These are phyloP conservation scores for Muntiacus reevesi DNA, from an alignment of 2,113 vertebrate genomes.

Conservation along the genomic window DNA sequence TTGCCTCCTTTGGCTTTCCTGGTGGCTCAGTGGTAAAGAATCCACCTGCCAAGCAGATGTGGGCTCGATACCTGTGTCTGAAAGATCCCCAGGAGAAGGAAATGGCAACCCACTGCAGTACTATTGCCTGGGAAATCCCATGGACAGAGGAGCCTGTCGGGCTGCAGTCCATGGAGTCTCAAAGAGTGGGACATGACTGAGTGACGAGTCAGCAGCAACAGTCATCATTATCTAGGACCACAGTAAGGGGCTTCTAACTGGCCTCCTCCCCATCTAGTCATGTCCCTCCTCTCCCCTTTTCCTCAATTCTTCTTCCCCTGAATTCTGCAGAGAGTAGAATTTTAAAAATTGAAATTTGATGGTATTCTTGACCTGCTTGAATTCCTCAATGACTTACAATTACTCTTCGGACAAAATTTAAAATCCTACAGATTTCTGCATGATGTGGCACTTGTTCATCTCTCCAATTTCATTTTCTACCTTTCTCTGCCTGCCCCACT, in stretches of 20 bases:
- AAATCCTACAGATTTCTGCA: not conserved
- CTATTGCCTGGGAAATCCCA: not conserved
- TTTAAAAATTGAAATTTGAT: not conserved
- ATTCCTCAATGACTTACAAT: not conserved
- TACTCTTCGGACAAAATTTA: not conserved
- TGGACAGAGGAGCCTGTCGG: not conserved
- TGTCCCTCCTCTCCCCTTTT: not conserved
- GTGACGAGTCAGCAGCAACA: not conserved
- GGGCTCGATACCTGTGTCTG: not conserved
- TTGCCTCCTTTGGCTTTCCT: not conserved
- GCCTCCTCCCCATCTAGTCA: not conserved
- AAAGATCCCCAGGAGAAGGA: not conserved
- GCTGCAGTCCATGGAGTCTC: not conserved
- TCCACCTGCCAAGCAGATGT: not conserved
- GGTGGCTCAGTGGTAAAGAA: not conserved
- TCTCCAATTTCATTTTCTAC: not conserved
- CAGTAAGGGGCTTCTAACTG: not conserved
- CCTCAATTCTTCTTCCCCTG: not conserved
- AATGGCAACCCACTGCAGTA: not conserved
- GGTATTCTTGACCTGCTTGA: not conserved
- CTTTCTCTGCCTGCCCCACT: not conserved
- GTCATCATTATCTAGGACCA: not conserved
- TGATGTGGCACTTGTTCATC: not conserved
- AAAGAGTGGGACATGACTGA: not conserved
- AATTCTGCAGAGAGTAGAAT: not conserved